Conservation (phyloP, 2,797 vertebrate genomes). For the Aldrovandia affinis region DNA sequence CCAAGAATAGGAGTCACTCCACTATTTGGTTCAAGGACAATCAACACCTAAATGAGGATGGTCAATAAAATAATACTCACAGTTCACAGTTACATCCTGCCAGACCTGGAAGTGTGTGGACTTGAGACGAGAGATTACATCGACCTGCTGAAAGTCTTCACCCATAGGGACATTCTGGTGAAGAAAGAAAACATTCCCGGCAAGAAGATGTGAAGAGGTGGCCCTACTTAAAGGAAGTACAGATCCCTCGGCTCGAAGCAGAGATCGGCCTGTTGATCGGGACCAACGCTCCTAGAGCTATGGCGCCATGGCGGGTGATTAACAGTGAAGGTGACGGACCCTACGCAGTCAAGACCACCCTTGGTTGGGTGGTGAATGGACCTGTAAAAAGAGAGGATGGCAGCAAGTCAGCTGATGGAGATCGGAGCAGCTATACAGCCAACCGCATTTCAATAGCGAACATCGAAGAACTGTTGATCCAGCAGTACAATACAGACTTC, state of each 20-base stretch:
- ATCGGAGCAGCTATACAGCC: too few relatives aligned
- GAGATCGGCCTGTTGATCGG: slow-evolving; percentile 9
- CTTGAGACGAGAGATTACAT: slow-evolving; percentile 10
- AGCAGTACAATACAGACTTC: background rate
- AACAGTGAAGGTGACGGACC: too few relatives aligned
- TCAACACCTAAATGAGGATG: too few relatives aligned
- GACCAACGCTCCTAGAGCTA: background rate
- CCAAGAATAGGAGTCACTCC: too few relatives aligned
- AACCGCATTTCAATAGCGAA: too few relatives aligned
- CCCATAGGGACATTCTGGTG: background rate
- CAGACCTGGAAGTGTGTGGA: slow-evolving; percentile 26
- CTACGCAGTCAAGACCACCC: too few relatives aligned
- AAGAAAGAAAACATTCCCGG: slow-evolving; percentile 17
- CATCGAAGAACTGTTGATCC: background rate
- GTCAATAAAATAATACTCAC: too few relatives aligned
- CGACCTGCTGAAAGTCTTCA: slow-evolving; percentile 27
- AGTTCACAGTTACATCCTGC: background rate
- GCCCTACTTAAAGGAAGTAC: slow-evolving; percentile 17
- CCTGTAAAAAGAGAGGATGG: background rate
- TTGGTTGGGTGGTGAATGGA: background rate
- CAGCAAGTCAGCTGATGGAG: background rate
- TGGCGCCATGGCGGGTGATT: background rate
- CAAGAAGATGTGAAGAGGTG: too few relatives aligned
- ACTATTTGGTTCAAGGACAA: too few relatives aligned
- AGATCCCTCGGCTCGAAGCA: background rate